Evolutionary conservation across 2,888 invertebrate species (phyloP), one percentile per base, ranked within the genome.

Genomic region (Drosophila kanekoi): DNA sequence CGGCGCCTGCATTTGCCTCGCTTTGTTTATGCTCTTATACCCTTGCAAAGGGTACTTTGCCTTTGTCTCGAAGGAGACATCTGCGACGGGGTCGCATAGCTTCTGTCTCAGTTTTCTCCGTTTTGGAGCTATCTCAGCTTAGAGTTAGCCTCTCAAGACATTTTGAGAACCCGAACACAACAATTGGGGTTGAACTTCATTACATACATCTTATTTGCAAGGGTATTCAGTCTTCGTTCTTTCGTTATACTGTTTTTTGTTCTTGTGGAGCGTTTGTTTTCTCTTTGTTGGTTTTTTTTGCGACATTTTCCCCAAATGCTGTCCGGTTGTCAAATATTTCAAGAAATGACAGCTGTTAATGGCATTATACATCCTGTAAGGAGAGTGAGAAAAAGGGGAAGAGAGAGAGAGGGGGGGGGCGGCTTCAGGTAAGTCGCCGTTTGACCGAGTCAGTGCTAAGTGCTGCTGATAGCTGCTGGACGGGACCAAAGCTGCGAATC

Each of bases 301-400:
- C 44, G 72, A 63, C 83, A 68, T 64, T 68, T 38, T 8, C 41
- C 41, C 45, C n/a, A 8, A 28, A 20, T 59, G 68, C 71, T 71
- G 68, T 69, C 51, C 48, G 80, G 47, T 77, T 87, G 84, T 79
- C 87, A 79, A 87, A 89, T 84, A 89, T 75, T 71, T 84, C 79
- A 79, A 69, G 72, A 79, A 81, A 85, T 89, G 89, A 87, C 86
- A 86, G 86, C 85, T 86, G 89, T 78, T 89, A 86, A 87, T 86
- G 86, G 79, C 87, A 89, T 87, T 84, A 84, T 80, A 78, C 79
- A 72, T 75, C 73, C 67, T 40, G 40, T 28, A 13, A 41, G 52
- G 45, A n/a, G 32, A 18, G 16, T n/a, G n/a, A n/a, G n/a, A n/a
- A n/a, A n/a, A n/a, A n/a, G n/a, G n/a, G n/a, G n/a, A n/a, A 16